Percentiles rank a stretch among this genome's conserved stretches.
Conservation (phyloP, 1,140 invertebrate species). For the Drosophila mojavensis region DNA sequence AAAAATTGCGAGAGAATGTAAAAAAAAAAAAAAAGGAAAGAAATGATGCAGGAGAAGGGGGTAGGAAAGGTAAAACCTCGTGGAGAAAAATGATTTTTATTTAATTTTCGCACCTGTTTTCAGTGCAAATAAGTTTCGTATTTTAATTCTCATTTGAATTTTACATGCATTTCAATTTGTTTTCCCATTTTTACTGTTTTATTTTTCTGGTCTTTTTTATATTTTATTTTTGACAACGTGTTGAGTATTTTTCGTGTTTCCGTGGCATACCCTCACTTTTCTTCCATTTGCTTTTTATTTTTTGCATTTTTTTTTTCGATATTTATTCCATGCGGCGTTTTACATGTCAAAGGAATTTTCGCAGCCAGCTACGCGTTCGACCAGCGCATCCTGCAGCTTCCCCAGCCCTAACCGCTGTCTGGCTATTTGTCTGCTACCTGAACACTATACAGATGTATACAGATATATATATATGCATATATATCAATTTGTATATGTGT, state of each 20-base stretch:
- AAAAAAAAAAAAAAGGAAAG: not conserved
- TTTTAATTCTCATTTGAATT: conserved; percentile 70
- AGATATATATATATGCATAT: not conserved
- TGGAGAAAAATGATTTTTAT: conserved; percentile 41
- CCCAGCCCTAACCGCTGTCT: conserved; percentile 1
- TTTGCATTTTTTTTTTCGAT: conserved; percentile 29
- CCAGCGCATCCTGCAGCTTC: conserved; percentile 25
- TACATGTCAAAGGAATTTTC: conserved; percentile 71
- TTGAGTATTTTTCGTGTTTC: conserved; percentile 4
- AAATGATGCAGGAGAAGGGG: not conserved
- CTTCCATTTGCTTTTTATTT: not conserved
- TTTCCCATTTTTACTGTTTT: conserved; percentile 24
- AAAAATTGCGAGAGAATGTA: not conserved
- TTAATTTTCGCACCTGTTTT: conserved; percentile 67
- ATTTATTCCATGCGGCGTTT: conserved; percentile 53
- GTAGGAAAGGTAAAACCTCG: not conserved
- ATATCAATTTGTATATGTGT: conserved; percentile 11
- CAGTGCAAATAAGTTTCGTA: conserved; percentile 54
- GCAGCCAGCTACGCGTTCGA: conserved; percentile 24
- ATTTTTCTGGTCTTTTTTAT: conserved; percentile 6
- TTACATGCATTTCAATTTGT: conserved; percentile 67
- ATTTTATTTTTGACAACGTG: conserved; percentile 11
- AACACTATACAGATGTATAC: conserved; percentile 9
- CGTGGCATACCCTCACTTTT: not conserved
- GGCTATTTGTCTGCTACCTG: conserved; percentile 42